phyloP scores from a whole-genome alignment of 64 coral and sea anemone species.

The Trachythela sp. region DNA sequence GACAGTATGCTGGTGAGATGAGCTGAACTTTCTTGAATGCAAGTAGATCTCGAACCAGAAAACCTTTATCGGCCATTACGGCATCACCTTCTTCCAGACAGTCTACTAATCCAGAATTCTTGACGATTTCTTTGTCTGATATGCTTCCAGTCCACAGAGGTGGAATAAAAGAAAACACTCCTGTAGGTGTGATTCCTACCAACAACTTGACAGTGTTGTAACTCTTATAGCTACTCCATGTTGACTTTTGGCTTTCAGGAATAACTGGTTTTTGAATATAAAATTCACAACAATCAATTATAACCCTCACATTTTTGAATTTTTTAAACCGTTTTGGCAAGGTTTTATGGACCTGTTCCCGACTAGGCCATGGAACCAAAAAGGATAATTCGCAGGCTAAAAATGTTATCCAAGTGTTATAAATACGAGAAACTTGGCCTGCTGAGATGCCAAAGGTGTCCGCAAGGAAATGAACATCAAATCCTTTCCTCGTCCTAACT shows the following conservation, averaged over 20 bases:
- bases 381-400: constrained; percentile 57
- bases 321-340: constrained; percentile 39
- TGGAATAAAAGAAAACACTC: constrained; percentile 60
- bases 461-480: constrained; percentile 53
- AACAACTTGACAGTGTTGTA: constrained; percentile 53
- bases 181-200: constrained; percentile 67
- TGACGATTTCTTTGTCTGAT: constrained; percentile 64
- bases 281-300: constrained; percentile 42
- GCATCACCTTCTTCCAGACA: constrained; percentile 67
- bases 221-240: constrained; percentile 58
- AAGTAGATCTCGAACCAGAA: constrained; percentile 65
- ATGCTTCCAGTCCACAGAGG: constrained; percentile 67
- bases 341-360: constrained; percentile 33
- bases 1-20: constrained; percentile 69
- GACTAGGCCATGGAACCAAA: constrained; percentile 55
- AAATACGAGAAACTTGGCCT: constrained; percentile 47
- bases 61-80: constrained; percentile 70
- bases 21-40: constrained; percentile 66
- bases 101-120: constrained; percentile 42
- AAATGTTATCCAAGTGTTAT: constrained; percentile 57
- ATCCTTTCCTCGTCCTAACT: constrained; percentile 50
- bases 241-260: constrained; percentile 33
- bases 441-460: constrained; percentile 49
- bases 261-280: constrained; percentile 41
- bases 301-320: constrained; percentile 35